Evolutionary conservation across 2,888 invertebrate genomes (phyloP), one percentile per base, ranked within the genome.

Genomic region (Latrodectus elegans): DNA sequence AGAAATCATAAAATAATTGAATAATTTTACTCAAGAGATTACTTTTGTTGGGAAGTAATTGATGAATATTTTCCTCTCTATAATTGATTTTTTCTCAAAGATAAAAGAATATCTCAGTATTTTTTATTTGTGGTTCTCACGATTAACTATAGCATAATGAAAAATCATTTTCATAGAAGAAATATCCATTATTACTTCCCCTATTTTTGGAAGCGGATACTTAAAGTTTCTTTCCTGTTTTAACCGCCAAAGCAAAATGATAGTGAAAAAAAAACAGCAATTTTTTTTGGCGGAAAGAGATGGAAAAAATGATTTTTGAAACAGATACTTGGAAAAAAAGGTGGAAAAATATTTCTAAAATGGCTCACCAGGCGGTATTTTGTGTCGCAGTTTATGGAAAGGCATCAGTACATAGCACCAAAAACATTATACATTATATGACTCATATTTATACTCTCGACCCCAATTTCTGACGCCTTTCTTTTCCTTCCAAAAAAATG

Each of bases 321-420:
- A 74, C 81, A 82, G 74, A 82, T 55, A 49, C 81, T 74, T 74
- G 68, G 68, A 78, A 80, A 73, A 80, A 52, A 51, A 71, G 53
- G 22, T 72, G 26, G 26, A 64, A 80, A 80, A 80, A 80, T 65
- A 65, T 68, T 82, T 82, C 49, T n/a, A 67, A 82, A 82, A 82
- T 74, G 67, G 81, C 74, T 22, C 81, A 74, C 73, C n/a, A 82
- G 74, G 81, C 74, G 74, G 81, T 74, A 74, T 74, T 82, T 82
- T 82, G 53, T 65, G 73, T 74, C 74, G 9, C 11, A 52, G 26
- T 82, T 82, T 82, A 82, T 82, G 74, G 55, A 53, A 53, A 74
- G 55, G 71, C 71, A 68, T 79, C 71, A 71, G 55, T 38, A 68
- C 12, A 4, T 22, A 51, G 49, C 53, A 72, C 17, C 38, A 51